A percentile compares a stretch with the other conserved stretches of the same genome.
Conservation (phyloP, 2,888 invertebrate species). For the Drosophila nr. fundita region DNA sequence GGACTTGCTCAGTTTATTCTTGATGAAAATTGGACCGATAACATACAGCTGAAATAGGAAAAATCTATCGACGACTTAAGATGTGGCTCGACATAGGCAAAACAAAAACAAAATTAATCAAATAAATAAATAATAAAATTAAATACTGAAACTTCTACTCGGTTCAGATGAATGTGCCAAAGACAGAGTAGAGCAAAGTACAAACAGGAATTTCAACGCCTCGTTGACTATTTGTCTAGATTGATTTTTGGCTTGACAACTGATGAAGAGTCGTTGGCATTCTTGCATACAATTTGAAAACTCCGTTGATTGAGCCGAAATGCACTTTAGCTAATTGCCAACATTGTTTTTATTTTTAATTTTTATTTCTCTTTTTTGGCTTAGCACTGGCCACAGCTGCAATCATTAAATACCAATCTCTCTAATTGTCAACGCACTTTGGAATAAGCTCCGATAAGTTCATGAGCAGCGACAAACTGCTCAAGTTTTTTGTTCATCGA, state of each 20-base stretch:
- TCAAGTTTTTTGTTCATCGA: conserved; percentile 29
- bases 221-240: background rate
- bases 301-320: background rate
- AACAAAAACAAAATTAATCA: background rate
- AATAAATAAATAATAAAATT: background rate
- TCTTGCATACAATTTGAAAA: background rate
- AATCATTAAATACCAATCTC: conserved; percentile 44
- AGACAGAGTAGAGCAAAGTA: too few species aligned
- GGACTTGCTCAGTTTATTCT: background rate
- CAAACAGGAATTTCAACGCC: background rate
- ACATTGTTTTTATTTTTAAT: background rate
- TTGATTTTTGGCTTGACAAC: background rate
- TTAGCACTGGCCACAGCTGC: conserved; percentile 34
- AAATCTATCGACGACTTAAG: too few species aligned
- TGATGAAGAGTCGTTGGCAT: background rate
- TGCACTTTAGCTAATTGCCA: conserved; percentile 28
- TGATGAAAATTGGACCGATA: background rate
- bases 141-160: background rate
- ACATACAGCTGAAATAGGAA: background rate
- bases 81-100: background rate
- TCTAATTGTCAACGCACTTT: conserved; percentile 31
- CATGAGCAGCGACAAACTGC: conserved; percentile 37
- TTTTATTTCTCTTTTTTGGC: background rate
- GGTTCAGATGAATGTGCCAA: background rate
- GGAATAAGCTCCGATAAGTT: conserved; percentile 34